Evolutionary conservation across 2,113 vertebrate species (phyloP), one percentile per base, ranked within the genome.

Genomic region (Taxidea taxus): DNA sequence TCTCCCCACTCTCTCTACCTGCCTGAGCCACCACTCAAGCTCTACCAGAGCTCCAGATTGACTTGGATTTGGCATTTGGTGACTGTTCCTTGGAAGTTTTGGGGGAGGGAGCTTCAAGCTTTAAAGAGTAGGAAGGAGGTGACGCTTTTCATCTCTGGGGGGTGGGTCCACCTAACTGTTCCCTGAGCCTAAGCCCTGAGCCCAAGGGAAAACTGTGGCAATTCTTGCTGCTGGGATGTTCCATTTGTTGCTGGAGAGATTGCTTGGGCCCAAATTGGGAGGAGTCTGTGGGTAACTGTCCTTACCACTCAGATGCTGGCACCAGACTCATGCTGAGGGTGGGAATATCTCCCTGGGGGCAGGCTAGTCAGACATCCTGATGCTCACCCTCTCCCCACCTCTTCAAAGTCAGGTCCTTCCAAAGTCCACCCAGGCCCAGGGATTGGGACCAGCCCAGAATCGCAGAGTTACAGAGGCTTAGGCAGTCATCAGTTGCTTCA

Each of bases 341-440:
- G 34, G 34, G 20, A 18, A 34, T 0, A 0, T 47, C 25, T 66
- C 10, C 2, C 39, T 78, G 0, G 1, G 49, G 29, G 31, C 12
- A 72, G 89, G 44, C 29, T 51, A 51, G 39, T 47, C 62, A 80
- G 87, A 83, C 21, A 27, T 18, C 70, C 12, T 42, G 74, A 42
- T 47, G 25, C 4, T 37, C 11, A 25, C 10, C 44, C 21, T 25
- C 23, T 44, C 29, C 34, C 37, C 7, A 51, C 4, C 3, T 39
- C 58, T 85, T 47, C 42, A 75, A 31, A 0, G 8, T 75, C 4
- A 34, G 80, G 11, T 68, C 14, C 27, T 31, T 15, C 44, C 31
- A n/a, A 56, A 89, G 34, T 13, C 37, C 9, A 80, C 23, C 7
- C 9, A 39, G 87, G 13, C 6, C 86, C 58, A 64, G 58, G 27